These are phyloP conservation scores for Charanyca ferruginea DNA, from an alignment of 2,888 invertebrate species.

Conservation along the genomic window DNA sequence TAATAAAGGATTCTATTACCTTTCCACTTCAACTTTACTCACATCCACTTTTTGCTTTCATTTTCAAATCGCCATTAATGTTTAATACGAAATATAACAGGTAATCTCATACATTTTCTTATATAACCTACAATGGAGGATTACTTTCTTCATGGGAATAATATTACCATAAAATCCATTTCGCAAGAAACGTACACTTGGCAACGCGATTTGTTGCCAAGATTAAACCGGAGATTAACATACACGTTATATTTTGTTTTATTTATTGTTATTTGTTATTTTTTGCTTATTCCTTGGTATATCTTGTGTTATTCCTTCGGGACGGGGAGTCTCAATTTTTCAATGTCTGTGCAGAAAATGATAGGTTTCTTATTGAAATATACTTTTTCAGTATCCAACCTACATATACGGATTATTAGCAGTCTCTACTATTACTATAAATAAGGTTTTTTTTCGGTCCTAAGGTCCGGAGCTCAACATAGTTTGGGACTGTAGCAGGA, in stretches of 20 bases:
- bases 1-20: not conserved
- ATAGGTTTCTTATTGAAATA: slow-evolving; percentile 44
- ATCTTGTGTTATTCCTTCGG: slow-evolving; percentile 45
- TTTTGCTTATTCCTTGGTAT: slow-evolving; percentile 33
- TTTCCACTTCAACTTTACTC: not conserved
- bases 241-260: slow-evolving; percentile 68
- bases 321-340: slow-evolving; percentile 56
- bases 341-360: slow-evolving; percentile 53
- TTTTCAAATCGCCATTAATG: slow-evolving; percentile 54
- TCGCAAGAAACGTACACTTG: slow-evolving; percentile 69
- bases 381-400: slow-evolving; percentile 1
- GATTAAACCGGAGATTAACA: slow-evolving; percentile 82
- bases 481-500: too few relatives aligned
- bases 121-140: slow-evolving; percentile 67
- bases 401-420: not conserved
- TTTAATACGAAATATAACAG: slow-evolving; percentile 60
- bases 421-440: not conserved
- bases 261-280: slow-evolving; percentile 64
- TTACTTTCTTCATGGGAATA: slow-evolving; percentile 80
- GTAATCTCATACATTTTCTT: slow-evolving; percentile 78
- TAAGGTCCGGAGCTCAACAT: too few relatives aligned
- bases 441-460: too few relatives aligned
- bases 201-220: slow-evolving; percentile 82
- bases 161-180: slow-evolving; percentile 84
- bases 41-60: not conserved